Evolutionary conservation across 2,797 vertebrate genomes (phyloP).

Genomic region (Helicolenus hilgendorfi): DNA sequence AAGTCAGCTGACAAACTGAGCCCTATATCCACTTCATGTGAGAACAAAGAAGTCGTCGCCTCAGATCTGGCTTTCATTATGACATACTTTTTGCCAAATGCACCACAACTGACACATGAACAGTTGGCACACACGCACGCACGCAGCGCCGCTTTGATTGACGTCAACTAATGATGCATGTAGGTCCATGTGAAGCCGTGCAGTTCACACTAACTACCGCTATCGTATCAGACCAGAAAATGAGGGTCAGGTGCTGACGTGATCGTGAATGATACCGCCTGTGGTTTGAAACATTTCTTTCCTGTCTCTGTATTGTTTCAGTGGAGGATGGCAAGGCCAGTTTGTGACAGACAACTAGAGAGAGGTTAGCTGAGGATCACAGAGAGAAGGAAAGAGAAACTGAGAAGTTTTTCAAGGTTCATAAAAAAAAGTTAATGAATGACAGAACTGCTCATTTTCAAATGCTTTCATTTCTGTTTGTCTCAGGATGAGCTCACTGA

Average conservation of each 20-base stretch:
- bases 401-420: neutral
- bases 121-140: neutral
- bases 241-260: slow-evolving; percentile 41
- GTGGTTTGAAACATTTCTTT: slow-evolving; percentile 29
- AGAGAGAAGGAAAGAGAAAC: neutral
- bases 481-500: neutral
- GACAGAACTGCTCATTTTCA: neutral
- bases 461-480: neutral
- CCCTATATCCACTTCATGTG: neutral
- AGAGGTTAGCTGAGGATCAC: neutral
- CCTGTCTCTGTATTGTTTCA: neutral
- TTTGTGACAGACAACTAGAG: neutral
- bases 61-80: slow-evolving; percentile 28
- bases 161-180: slow-evolving; percentile 20
- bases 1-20: slow-evolving; percentile 28
- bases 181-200: neutral
- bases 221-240: slow-evolving; percentile 21
- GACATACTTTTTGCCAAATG: slow-evolving; percentile 22
- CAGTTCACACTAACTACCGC: slow-evolving; percentile 11
- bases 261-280: slow-evolving; percentile 33
- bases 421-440: neutral
- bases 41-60: neutral
- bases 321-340: neutral
- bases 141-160: neutral
- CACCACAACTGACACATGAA: slow-evolving; percentile 4